phyloP scores from a whole-genome alignment of 1,140 invertebrate species.

The Camponotus floridanus region DNA sequence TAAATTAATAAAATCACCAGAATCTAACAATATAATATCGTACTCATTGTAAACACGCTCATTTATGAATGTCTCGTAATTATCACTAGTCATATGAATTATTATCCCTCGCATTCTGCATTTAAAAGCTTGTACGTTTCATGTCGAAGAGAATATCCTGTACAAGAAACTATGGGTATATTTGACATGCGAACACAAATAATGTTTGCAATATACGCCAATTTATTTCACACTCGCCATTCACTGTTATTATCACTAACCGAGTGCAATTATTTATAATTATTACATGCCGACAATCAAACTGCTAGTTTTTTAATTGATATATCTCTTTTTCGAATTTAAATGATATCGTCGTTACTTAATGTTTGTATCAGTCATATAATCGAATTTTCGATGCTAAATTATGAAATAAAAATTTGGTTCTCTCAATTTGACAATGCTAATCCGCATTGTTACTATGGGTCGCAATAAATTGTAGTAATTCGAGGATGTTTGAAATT shows the following conservation, averaged over 20 bases:
- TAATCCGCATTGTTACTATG: not conserved
- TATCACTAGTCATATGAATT: not conserved
- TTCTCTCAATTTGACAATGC: not conserved
- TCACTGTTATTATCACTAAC: slow-evolving; percentile 16
- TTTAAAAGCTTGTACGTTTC: slow-evolving; percentile 2
- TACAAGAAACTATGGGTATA: not conserved
- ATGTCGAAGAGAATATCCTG: slow-evolving; percentile 2
- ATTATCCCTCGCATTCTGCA: slow-evolving; percentile 23
- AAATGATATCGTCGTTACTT: slow-evolving; percentile 2
- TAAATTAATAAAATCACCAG: slow-evolving; percentile 9
- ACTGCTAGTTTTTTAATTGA: slow-evolving; percentile 24
- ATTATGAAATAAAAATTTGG: not conserved
- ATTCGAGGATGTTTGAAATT: not conserved
- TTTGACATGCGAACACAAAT: slow-evolving; percentile 4
- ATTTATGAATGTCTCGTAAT: not conserved
- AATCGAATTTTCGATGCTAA: not conserved
- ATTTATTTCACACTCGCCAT: slow-evolving; percentile 8
- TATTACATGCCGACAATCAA: slow-evolving; percentile 12
- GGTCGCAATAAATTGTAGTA: not conserved
- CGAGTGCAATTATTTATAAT: slow-evolving; percentile 5
- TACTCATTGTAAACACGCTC: too few relatives aligned
- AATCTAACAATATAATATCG: not conserved
- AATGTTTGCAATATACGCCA: not conserved
- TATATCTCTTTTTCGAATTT: slow-evolving; percentile 4
- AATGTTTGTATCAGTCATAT: not conserved